phyloP scores from a whole-genome alignment of 2,888 invertebrate species.

The Tachystola acroxantha region DNA sequence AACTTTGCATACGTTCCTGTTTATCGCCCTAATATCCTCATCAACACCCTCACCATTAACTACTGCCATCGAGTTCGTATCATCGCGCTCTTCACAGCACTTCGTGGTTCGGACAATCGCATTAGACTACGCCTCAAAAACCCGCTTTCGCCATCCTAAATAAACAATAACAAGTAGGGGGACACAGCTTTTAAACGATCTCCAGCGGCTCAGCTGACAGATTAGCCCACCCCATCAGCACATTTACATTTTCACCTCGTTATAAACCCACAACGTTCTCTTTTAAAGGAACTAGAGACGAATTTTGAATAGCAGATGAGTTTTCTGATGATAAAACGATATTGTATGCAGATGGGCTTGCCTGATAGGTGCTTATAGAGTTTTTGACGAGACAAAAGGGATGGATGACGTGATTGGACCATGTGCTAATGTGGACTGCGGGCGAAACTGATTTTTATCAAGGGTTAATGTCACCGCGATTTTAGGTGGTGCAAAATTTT shows the following conservation, averaged over 20 bases:
- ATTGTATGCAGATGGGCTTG: constrained; percentile 45
- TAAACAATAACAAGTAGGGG: constrained; percentile 73
- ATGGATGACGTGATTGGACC: constrained; percentile 44
- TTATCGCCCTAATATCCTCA: constrained; percentile 1
- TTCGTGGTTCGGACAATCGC: constrained; percentile 65
- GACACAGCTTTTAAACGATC: constrained; percentile 73
- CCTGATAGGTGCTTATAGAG: constrained; percentile 66
- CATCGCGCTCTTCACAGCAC: constrained; percentile 35
- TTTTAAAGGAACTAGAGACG: constrained; percentile 14
- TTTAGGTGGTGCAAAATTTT: neutral
- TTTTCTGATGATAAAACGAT: constrained; percentile 7
- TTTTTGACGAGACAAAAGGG: constrained; percentile 64
- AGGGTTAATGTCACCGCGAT: neutral
- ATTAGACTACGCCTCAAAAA: constrained; percentile 72
- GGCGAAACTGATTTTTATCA: constrained; percentile 30
- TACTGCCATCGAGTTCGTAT: constrained; percentile 32
- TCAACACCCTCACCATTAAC: neutral
- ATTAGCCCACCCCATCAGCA: constrained; percentile 64
- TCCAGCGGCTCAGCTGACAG: constrained; percentile 72
- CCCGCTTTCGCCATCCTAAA: constrained; percentile 71
- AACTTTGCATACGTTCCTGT: neutral
- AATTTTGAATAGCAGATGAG: constrained; percentile 17
- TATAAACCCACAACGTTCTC: constrained; percentile 15
- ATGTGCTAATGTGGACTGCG: constrained; percentile 54
- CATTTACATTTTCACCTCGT: constrained; percentile 28